These are phyloP conservation scores for Gymnodraco acuticeps DNA, from an alignment of 2,797 vertebrate genomes.

Conservation along the genomic window DNA sequence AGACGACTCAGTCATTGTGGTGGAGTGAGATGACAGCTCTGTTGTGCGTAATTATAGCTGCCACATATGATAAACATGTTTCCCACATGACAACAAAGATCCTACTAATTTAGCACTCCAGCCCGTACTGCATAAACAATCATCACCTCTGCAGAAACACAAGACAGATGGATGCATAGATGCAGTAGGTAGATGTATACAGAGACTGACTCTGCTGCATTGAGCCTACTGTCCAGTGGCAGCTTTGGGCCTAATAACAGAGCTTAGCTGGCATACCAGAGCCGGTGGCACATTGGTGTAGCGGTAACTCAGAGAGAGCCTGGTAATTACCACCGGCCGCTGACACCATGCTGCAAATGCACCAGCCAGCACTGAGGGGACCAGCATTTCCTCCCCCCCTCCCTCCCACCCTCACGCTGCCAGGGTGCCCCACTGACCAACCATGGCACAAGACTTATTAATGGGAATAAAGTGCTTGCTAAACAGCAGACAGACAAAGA, in stretches of 20 bases:
- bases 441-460: constrained; percentile 11
- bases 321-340: constrained; percentile 75
- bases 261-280: constrained; percentile 80
- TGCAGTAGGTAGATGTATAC: constrained; percentile 3
- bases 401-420: constrained; percentile 25
- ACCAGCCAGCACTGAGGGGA: constrained; percentile 62
- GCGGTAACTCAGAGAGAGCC: constrained; percentile 73
- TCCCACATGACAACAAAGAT: constrained; percentile 20
- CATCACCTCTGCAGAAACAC: constrained; percentile 29
- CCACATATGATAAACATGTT: constrained; percentile 33
- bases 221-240: constrained; percentile 59
- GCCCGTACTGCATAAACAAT: constrained; percentile 47
- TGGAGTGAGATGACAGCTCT: constrained; percentile 29
- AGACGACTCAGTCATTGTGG: constrained; percentile 23
- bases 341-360: constrained; percentile 79
- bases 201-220: constrained; percentile 37
- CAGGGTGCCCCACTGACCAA: constrained; percentile 39
- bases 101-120: constrained; percentile 47
- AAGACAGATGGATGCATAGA: constrained; percentile 4
- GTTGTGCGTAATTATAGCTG: constrained; percentile 45
- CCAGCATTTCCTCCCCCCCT: constrained; percentile 20
- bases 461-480: not conserved
- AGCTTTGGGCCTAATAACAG: constrained; percentile 75
- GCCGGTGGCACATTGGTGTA: constrained; percentile 71
- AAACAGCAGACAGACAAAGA: constrained; percentile 8